These are phyloP conservation scores for Pipistrellus pipistrellus DNA, from an alignment of 2,797 vertebrate genomes.

Conservation along the genomic window DNA sequence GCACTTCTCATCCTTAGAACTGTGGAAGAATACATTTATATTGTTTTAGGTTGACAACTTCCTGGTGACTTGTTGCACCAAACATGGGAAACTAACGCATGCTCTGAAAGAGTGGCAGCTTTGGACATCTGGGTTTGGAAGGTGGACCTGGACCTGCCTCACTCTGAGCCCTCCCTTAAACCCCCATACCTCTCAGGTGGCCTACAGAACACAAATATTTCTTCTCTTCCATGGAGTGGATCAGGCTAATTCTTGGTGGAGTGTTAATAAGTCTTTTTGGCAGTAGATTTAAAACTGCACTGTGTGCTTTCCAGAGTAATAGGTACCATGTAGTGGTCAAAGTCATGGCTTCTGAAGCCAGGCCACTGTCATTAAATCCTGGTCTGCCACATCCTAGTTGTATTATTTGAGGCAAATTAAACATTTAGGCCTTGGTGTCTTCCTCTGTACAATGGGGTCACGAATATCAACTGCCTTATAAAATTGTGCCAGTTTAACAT, in stretches of 20 bases:
- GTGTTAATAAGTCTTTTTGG: not conserved
- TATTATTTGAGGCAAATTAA: not conserved
- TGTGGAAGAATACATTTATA: not conserved
- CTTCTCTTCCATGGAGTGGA: not conserved
- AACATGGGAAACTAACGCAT: not conserved
- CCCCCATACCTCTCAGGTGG: accelerated
- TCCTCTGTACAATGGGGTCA: not conserved
- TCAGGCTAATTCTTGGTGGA: not conserved
- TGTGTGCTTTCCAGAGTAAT: not conserved
- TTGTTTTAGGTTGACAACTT: not conserved
- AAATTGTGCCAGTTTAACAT: not conserved
- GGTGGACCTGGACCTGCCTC: not conserved
- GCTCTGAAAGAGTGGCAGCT: not conserved
- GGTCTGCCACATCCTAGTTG: not conserved
- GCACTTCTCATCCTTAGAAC: not conserved
- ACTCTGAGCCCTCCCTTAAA: not conserved
- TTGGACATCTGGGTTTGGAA: not conserved
- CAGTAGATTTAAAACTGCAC: not conserved
- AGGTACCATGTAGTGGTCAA: not conserved
- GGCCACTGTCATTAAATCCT: not conserved
- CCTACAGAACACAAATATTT: not conserved
- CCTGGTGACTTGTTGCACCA: not conserved
- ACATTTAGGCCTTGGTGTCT: not conserved
- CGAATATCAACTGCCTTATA: not conserved
- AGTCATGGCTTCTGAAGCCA: not conserved